A percentile compares a stretch with the other conserved stretches of the same genome.
Evolutionary conservation across 2,888 invertebrate species (phyloP).

Genomic region (Drosophila pullipes): DNA sequence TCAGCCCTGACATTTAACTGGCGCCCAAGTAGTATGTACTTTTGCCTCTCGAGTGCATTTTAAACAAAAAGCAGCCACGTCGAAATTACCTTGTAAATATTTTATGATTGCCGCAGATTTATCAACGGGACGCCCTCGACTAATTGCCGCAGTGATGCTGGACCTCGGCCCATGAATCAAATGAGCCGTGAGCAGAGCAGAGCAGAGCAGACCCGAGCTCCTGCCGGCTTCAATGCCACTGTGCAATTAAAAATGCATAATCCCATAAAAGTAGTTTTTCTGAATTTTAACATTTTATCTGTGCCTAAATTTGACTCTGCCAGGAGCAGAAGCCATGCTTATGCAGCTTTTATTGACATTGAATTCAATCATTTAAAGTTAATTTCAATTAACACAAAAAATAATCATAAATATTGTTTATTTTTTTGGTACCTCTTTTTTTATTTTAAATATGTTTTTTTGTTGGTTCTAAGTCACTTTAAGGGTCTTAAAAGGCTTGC

Average conservation of each 20-base stretch:
- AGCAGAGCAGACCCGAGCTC: neutral
- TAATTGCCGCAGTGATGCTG: slow-evolving; percentile 57
- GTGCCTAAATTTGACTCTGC: slow-evolving; percentile 5
- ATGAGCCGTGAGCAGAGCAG: slow-evolving; percentile 33
- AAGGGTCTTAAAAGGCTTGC: too few relatives aligned
- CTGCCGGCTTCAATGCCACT: slow-evolving; percentile 7
- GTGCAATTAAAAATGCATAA: slow-evolving; percentile 55
- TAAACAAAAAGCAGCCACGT: slow-evolving; percentile 16
- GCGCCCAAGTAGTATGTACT: neutral
- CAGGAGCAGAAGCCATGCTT: neutral
- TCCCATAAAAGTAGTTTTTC: slow-evolving; percentile 18
- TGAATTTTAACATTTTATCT: neutral
- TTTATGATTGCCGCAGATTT: slow-evolving; percentile 68
- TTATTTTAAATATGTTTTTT: neutral
- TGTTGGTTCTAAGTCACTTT: neutral
- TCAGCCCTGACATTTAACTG: slow-evolving; percentile 64
- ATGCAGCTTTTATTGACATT: neutral
- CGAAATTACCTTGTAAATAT: slow-evolving; percentile 73
- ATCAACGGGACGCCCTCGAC: slow-evolving; percentile 56
- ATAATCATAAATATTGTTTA: neutral
- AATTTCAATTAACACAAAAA: neutral
- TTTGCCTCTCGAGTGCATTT: slow-evolving; percentile 15
- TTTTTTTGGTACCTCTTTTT: neutral
- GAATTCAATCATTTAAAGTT: too few relatives aligned
- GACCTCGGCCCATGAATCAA: slow-evolving; percentile 55